Conservation (phyloP, 2,888 invertebrate species). For the Resseliella maxima region DNA sequence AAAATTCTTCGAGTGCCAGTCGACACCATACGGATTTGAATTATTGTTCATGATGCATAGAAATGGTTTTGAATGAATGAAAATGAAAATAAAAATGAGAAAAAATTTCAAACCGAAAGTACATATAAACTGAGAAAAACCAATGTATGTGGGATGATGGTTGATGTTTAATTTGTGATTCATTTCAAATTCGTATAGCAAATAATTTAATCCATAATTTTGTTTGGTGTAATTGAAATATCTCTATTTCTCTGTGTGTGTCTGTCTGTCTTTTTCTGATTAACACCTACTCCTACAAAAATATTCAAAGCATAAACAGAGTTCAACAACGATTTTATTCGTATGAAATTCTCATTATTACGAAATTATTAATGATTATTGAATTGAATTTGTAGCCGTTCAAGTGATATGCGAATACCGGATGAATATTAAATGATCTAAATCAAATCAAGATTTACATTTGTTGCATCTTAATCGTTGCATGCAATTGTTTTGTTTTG, state of each 20-base stretch:
- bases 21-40: background rate
- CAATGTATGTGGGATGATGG: conserved; percentile 15
- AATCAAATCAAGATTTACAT: background rate
- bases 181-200: conserved; percentile 14
- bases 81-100: too few relatives aligned
- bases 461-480: background rate
- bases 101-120: too few relatives aligned
- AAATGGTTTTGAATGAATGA: too few relatives aligned
- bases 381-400: background rate
- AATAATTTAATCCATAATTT: conserved; percentile 49
- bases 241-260: too few relatives aligned
- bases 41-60: background rate
- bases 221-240: conserved; percentile 31
- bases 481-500: too few relatives aligned
- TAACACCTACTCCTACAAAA: background rate
- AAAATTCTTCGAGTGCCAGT: background rate
- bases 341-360: background rate
- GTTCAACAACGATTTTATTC: background rate
- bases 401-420: too few relatives aligned
- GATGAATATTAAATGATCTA: background rate
- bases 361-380: background rate
- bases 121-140: background rate
- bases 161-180: conserved; percentile 37
- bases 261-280: too few relatives aligned
- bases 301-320: background rate